phyloP scores from a whole-genome alignment of 2,888 invertebrate species.

The Camponotus fellah region DNA sequence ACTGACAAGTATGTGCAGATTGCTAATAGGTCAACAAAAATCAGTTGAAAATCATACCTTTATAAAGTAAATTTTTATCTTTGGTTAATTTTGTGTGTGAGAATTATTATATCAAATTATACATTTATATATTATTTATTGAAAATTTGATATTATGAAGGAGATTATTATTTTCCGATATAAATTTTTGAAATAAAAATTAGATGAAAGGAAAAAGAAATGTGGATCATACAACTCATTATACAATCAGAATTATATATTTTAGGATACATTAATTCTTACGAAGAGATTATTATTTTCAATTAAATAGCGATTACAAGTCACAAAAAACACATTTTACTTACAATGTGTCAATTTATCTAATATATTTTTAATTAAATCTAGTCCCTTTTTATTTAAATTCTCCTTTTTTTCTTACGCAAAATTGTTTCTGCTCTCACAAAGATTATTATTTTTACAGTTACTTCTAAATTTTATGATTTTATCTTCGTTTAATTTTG shows the following conservation, averaged over 20 bases:
- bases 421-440: not conserved
- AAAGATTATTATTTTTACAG: not conserved
- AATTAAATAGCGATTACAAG: not conserved
- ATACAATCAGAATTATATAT: not conserved
- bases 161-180: not conserved
- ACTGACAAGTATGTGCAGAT: not conserved
- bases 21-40: not conserved
- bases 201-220: not conserved
- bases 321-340: not conserved
- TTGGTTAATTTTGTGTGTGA: not conserved
- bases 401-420: no score
- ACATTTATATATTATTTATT: constrained; percentile 1
- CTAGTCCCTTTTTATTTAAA: not conserved
- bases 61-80: constrained; percentile 12
- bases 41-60: constrained; percentile 13
- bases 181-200: constrained; percentile 3
- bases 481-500: not conserved
- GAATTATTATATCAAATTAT: constrained; percentile 13
- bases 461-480: not conserved
- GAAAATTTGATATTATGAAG: constrained; percentile 1
- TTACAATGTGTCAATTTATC: not conserved
- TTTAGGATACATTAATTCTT: not conserved
- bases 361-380: not conserved
- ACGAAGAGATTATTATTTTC: not conserved
- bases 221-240: not conserved